These are phyloP conservation scores for Coecobrya sp. DNA, from an alignment of 2,888 invertebrate species.

Conservation along the genomic window DNA sequence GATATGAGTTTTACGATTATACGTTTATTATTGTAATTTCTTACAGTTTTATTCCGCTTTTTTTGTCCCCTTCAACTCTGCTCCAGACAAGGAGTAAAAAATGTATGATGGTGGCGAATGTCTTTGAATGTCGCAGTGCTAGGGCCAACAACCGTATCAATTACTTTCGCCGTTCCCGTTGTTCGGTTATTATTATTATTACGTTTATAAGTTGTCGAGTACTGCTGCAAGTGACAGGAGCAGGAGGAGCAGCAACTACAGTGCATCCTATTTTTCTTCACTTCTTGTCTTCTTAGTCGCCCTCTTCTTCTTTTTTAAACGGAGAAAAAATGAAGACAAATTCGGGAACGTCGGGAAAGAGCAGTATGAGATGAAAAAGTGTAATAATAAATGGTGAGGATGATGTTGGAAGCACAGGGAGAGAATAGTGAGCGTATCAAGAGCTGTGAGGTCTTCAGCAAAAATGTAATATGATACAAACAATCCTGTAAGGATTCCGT, in stretches of 20 bases:
- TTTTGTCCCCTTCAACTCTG: conserved; percentile 41
- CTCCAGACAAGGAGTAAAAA: conserved; percentile 50
- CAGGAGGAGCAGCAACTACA: conserved; percentile 43
- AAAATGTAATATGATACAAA: conserved; percentile 51
- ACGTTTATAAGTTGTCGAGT: conserved; percentile 61
- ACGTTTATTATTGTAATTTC: conserved; percentile 35
- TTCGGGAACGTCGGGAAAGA: conserved; percentile 1
- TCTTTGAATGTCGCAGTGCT: conserved; percentile 60
- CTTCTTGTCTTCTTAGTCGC: background rate
- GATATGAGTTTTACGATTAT: conserved; percentile 17
- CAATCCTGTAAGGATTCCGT: conserved; percentile 35
- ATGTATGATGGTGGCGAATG: conserved; percentile 24
- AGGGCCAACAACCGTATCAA: conserved; percentile 72
- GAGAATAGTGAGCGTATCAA: conserved; percentile 38
- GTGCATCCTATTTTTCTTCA: conserved; percentile 26
- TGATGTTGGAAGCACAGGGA: conserved; percentile 18
- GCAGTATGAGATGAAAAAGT: conserved; percentile 5
- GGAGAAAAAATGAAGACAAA: conserved; percentile 49
- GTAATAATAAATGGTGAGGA: conserved; percentile 52
- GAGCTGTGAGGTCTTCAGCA: conserved; percentile 17
- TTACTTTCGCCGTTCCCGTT: conserved; percentile 39
- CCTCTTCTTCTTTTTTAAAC: background rate
- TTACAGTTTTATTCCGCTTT: conserved; percentile 48
- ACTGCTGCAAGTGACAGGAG: conserved; percentile 49
- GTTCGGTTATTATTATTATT: conserved; percentile 27